These are phyloP conservation scores for Polyommatus iphigenia DNA, from an alignment of 2,888 invertebrate genomes.

Conservation along the genomic window DNA sequence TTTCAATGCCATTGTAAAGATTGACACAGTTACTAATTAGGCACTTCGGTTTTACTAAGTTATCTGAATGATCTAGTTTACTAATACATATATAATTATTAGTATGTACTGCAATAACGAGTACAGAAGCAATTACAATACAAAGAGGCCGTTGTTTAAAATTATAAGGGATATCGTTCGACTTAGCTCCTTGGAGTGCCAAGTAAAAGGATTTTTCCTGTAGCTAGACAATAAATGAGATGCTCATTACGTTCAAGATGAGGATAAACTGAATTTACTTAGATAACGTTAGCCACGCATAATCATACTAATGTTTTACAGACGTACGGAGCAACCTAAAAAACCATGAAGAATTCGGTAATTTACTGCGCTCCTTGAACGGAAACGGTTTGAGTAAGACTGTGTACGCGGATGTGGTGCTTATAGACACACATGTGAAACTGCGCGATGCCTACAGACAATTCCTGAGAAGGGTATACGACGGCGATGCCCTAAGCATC, in stretches of 20 bases:
- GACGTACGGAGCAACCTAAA: constrained; percentile 68
- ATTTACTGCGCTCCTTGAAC: constrained; percentile 63
- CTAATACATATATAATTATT: not conserved
- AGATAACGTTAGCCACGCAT: not conserved
- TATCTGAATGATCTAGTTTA: not conserved
- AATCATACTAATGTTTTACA: constrained; percentile 42
- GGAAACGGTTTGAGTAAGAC: constrained; percentile 55
- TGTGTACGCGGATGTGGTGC: constrained; percentile 80
- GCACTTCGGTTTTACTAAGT: not conserved
- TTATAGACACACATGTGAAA: constrained; percentile 78
- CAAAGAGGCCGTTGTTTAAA: not conserved
- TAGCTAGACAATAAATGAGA: not conserved
- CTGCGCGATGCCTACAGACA: constrained; percentile 77
- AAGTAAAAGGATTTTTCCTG: not conserved
- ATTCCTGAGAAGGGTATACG: constrained; percentile 78
- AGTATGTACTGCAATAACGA: not conserved
- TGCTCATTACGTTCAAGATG: too few relatives aligned
- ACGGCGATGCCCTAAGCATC: constrained; percentile 76
- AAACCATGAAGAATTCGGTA: constrained; percentile 80
- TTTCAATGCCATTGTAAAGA: not conserved
- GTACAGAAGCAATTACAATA: not conserved
- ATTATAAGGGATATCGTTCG: too few relatives aligned
- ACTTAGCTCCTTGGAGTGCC: not conserved
- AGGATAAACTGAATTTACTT: not conserved
- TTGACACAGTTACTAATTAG: not conserved